Conservation (phyloP, 1,140 invertebrate species). For the Pseudoatta argentina region DNA sequence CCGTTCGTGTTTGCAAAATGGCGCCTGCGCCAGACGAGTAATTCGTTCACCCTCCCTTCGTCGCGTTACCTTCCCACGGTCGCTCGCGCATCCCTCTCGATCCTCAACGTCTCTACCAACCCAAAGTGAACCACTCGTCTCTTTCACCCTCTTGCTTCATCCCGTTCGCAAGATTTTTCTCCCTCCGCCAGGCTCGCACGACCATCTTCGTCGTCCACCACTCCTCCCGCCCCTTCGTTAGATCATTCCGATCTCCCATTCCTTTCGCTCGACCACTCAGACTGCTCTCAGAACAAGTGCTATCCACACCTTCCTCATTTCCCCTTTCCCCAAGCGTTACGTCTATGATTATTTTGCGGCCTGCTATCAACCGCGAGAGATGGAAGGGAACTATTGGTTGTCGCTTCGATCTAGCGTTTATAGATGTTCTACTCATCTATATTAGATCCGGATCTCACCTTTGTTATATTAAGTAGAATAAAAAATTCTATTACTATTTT, state of each 20-base stretch:
- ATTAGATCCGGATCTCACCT: constrained; percentile 25
- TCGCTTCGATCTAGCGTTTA: constrained; percentile 50
- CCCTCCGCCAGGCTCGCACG: constrained; percentile 61
- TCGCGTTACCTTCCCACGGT: constrained; percentile 37
- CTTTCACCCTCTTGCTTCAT: constrained; percentile 54
- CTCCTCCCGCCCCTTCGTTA: constrained; percentile 65
- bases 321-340: constrained; percentile 67
- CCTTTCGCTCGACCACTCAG: constrained; percentile 63
- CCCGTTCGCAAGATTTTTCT: constrained; percentile 64
- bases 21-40: constrained; percentile 81
- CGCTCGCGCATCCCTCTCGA: constrained; percentile 36
- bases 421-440: constrained; percentile 23
- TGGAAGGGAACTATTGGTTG: constrained; percentile 39
- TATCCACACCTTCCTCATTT: constrained; percentile 69
- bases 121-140: constrained; percentile 37
- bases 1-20: constrained; percentile 79
- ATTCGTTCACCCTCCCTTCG: constrained; percentile 61
- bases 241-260: constrained; percentile 66
- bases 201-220: constrained; percentile 75
- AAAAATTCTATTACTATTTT: constrained; percentile 9
- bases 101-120: constrained; percentile 38
- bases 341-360: constrained; percentile 72
- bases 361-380: constrained; percentile 52
- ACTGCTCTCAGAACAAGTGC: constrained; percentile 58
- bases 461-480: constrained; percentile 21